Evolutionary conservation across 2,888 invertebrate genomes (phyloP), one percentile per base, ranked within the genome.

Genomic region (Hydropsyche betteni): DNA sequence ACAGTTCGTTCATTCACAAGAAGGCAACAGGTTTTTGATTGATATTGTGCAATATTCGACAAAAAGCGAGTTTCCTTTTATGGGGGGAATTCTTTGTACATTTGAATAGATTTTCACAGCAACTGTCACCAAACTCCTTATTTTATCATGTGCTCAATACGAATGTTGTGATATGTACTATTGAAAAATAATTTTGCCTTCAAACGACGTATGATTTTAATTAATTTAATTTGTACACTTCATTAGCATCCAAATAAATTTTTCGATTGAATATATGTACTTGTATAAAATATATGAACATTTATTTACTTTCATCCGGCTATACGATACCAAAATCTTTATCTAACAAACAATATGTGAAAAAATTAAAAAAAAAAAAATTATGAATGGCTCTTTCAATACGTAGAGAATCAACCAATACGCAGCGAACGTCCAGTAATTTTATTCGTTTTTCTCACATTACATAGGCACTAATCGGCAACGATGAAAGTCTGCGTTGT

Each of bases 11-110:
- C 58, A 58, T 58, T 58, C 16, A 58, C 16, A 24, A 58, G 58
- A 58, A 44, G 58, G 8, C 24, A 58, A 58, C 58, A 16, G 58
- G 58, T 58, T 58, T 58, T 58, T 14, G 24, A 44, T 4, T 16
- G 24, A 58, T 58, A 58, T 58, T 58, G 58, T 24, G 24, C 58
- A 58, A 58, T 44, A 44, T 44, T 16, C 58, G 24, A 44, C 3
- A 44, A 44, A 44, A 44, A 58, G 16, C 58, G 8, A 58, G 58
- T 58, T 58, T 58, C 58, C 58, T 58, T 58, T 58, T 58, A 58
- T 58, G 24, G 58, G 8, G 24, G 12, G 24, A 58, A 58, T 58
- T 44, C 44, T 44, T 6, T 24, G 24, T 16, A 16, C 5, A 14
- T 58, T 58, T 24, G 14, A 16, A 14, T 8, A 58, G 16, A 16